Conservation (phyloP, 2,113 vertebrate genomes). For the Orcinus orca region DNA sequence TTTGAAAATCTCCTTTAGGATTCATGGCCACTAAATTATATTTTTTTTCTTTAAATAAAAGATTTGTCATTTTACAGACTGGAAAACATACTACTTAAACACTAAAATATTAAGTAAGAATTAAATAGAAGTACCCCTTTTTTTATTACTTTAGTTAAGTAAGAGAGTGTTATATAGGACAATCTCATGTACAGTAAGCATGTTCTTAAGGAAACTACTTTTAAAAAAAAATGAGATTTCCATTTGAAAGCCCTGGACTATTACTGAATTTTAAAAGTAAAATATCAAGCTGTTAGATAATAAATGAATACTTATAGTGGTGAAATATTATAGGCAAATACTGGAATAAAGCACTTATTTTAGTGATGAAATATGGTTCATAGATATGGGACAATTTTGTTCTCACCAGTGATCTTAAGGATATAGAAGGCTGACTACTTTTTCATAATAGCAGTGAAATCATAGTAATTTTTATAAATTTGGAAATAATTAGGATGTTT, state of each 20-base stretch:
- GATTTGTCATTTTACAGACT: neutral
- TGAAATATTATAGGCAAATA: conserved; percentile 15
- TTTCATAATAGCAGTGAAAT: neutral
- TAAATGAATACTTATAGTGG: neutral
- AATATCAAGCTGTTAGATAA: conserved; percentile 9
- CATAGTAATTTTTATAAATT: neutral
- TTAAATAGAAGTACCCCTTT: neutral
- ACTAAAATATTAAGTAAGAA: conserved; percentile 31
- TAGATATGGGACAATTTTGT: neutral
- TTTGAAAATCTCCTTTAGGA: conserved; percentile 9
- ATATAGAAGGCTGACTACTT: neutral
- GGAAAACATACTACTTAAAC: neutral
- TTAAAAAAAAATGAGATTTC: neutral
- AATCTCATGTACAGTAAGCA: neutral
- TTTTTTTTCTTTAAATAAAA: conserved; percentile 23
- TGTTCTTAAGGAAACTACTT: conserved; percentile 13
- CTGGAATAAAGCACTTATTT: neutral
- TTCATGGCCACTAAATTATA: neutral
- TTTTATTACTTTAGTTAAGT: neutral
- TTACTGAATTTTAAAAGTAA: neutral
- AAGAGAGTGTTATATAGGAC: neutral
- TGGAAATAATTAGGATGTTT: neutral
- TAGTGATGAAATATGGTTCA: neutral
- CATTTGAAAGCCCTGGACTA: neutral
- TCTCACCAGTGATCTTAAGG: neutral